Evolutionary conservation across 2,888 invertebrate genomes (phyloP), one percentile per base, ranked within the genome.

Genomic region (Euclidia mi): DNA sequence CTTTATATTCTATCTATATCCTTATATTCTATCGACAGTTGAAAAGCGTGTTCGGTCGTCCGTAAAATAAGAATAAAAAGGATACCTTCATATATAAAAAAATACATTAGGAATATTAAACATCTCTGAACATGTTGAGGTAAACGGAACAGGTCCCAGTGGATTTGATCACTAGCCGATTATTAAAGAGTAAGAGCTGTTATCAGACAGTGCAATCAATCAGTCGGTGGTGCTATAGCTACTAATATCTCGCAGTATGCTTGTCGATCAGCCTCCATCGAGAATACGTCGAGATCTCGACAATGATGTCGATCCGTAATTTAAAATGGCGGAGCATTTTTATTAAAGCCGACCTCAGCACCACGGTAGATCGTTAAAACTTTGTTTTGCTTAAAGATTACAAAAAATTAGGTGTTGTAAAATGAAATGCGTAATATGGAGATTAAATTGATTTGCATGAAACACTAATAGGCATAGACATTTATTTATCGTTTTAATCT

Each of bases 311-410:
- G 79, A 79, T 59, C 76, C 79, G 84, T 91, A 91, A 91, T 92
- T 90, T 92, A 91, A 92, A 90, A 92, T 90, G 91, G 90, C 89
- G 73, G 83, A 65, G 79, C 65, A 78, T 78, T 84, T 81, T 80
- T 79, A 81, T 81, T 77, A 78, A 76, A 79, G 56, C 63, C 72
- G 52, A 69, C 69, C 66, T 73, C 69, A 56, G 51, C 47, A 41
- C 17, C 42, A 10, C 40, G 37, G 70, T 60, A 62, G 73, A 78
- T 82, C 80, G 79, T 84, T 81, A 84, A 84, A 86, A 85, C 76
- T 85, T 85, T 75, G 58, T 67, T 60, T 65, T 59, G 15, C 52
- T 50, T 67, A 69, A 72, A 70, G 61, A 62, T 51, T 57, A 55
- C 37, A 58, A 72, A 76, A n/a, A 67, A 34, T 34, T 34, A 34